Evolutionary conservation across 2,113 vertebrate genomes (phyloP).

Genomic region (Osmerus mordax): DNA sequence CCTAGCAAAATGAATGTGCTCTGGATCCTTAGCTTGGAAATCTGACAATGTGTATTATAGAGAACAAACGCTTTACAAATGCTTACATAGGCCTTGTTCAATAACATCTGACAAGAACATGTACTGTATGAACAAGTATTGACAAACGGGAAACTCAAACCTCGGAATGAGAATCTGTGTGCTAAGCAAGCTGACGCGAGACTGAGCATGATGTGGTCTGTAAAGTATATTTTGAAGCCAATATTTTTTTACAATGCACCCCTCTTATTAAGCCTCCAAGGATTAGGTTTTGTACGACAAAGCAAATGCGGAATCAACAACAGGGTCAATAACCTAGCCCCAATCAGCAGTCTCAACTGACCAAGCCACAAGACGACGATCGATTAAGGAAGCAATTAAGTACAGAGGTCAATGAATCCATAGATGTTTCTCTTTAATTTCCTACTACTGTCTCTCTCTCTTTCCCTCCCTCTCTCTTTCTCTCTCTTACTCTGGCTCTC

Average conservation of each 20-base stretch:
- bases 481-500: constrained; percentile 7
- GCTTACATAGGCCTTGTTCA: constrained; percentile 18
- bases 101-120: constrained; percentile 30
- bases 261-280: constrained; percentile 23
- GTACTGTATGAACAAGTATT: constrained; percentile 22
- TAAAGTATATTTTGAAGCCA: not conserved
- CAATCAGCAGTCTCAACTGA: constrained; percentile 52
- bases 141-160: constrained; percentile 22
- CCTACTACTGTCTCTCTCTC: constrained; percentile 16
- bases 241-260: not conserved
- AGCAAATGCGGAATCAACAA: constrained; percentile 54
- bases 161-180: too few species aligned
- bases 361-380: constrained; percentile 49
- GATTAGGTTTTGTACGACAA: constrained; percentile 48
- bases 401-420: constrained; percentile 54
- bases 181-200: not conserved
- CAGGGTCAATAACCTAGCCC: constrained; percentile 56
- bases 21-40: constrained; percentile 14
- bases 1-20: constrained; percentile 19
- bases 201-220: constrained; percentile 14
- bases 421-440: constrained; percentile 36
- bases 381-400: constrained; percentile 66
- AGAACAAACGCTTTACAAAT: constrained; percentile 16
- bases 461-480: constrained; percentile 20
- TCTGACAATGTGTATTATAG: constrained; percentile 19